Evolutionary conservation across 2,888 invertebrate genomes (phyloP).

Genomic region (Ephialtes manifestator): DNA sequence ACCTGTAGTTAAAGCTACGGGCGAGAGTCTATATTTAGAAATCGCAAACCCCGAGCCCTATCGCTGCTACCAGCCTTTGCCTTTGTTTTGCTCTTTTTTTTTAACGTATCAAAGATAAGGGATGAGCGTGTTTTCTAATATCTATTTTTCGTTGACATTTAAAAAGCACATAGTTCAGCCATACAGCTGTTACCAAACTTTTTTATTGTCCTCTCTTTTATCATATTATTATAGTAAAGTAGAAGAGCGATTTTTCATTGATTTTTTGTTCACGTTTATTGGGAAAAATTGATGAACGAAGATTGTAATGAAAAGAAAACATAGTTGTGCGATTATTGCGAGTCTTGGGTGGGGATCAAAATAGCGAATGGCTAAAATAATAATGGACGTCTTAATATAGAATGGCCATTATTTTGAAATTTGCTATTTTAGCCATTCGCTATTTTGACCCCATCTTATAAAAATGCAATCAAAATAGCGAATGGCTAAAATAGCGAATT

Average conservation of each 20-base stretch:
- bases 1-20: slow-evolving; percentile 72
- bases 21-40: slow-evolving; percentile 64
- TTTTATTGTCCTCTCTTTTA: neutral
- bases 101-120: slow-evolving; percentile 61
- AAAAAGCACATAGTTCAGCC: neutral
- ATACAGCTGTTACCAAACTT: neutral
- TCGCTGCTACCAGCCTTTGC: slow-evolving; percentile 9
- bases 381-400: no score
- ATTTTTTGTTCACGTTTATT: neutral
- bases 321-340: neutral
- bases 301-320: neutral
- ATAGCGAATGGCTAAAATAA: no score
- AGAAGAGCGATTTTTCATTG: neutral
- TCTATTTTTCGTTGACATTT: neutral
- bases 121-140: neutral
- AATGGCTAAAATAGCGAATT: no score
- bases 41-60: slow-evolving; percentile 37
- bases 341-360: neutral
- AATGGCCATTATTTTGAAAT: no score
- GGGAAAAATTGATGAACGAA: neutral
- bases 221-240: neutral
- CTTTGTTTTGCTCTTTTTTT: slow-evolving; percentile 20
- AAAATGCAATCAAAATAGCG: no score
- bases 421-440: no score
- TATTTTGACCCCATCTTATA: no score